A percentile compares a stretch with the other conserved stretches of the same genome.
Evolutionary conservation across 2,888 invertebrate species (phyloP).

Genomic region (Meiosimyza platycephala): DNA sequence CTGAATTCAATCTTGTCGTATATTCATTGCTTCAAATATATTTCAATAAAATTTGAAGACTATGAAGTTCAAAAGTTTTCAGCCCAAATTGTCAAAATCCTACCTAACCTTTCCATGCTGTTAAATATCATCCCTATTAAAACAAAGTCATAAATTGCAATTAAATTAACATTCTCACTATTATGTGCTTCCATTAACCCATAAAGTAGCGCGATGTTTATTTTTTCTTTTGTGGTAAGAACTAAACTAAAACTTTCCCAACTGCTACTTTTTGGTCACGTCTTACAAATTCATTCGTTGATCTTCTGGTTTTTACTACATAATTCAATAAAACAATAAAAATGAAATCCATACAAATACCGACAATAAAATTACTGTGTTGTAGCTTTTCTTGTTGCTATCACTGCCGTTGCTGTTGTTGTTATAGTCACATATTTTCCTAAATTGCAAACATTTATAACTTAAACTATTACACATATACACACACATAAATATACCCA

Average conservation of each 20-base stretch:
- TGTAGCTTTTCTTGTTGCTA: neutral
- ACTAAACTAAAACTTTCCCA: neutral
- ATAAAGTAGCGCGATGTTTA: no score
- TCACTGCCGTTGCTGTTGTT: neutral
- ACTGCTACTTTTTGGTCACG: conserved; percentile 45
- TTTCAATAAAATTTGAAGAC: no score
- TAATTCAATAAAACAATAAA: conserved; percentile 65
- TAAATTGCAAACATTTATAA: conserved; percentile 57
- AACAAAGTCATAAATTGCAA: no score
- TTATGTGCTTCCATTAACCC: no score
- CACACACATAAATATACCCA: conserved; percentile 22
- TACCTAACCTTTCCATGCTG: no score
- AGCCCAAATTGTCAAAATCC: no score
- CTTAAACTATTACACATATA: conserved; percentile 28
- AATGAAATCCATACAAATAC: conserved; percentile 55
- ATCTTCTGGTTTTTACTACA: conserved; percentile 55
- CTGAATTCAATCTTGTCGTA: no score
- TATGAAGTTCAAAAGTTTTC: no score
- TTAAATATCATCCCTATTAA: no score
- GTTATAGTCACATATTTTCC: conserved; percentile 50
- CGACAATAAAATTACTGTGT: conserved; percentile 54
- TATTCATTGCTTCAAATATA: no score
- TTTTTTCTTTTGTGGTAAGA: no score
- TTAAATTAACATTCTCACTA: no score
- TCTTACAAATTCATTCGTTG: conserved; percentile 52